Conservation (phyloP, 2,113 vertebrate genomes). For the Heptranchias perlo region DNA sequence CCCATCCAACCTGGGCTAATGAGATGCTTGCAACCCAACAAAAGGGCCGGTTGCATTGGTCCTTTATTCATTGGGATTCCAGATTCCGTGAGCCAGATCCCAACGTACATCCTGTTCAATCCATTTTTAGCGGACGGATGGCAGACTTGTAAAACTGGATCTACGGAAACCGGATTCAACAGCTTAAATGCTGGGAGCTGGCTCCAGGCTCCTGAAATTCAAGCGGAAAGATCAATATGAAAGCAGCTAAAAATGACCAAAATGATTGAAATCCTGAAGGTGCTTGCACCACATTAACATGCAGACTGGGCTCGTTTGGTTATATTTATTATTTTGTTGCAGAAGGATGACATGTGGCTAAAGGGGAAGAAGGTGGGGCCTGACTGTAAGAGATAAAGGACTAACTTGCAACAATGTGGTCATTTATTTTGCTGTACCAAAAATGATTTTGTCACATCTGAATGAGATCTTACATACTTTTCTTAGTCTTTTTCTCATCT, state of each 20-base stretch:
- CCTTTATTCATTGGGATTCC: not conserved
- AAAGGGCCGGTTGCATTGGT: not conserved
- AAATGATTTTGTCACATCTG: not conserved
- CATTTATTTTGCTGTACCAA: not conserved
- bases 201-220: not conserved
- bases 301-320: not conserved
- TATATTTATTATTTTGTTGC: not conserved
- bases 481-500: not conserved
- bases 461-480: not conserved
- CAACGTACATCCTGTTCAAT: not conserved
- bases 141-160: not conserved
- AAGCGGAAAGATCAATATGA: not conserved
- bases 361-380: not conserved
- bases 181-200: not conserved
- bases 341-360: not conserved
- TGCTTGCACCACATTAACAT: too few species aligned
- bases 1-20: not conserved
- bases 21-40: not conserved
- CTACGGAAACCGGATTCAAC: not conserved
- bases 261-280: not conserved
- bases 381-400: too few species aligned
- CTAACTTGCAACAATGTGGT: not conserved
- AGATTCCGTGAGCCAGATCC: not conserved
- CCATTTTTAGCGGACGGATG: not conserved
- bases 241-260: not conserved